Evolutionary conservation across 2,797 vertebrate genomes (phyloP), one percentile per base, ranked within the genome.

Genomic region (Helicolenus hilgendorfi): DNA sequence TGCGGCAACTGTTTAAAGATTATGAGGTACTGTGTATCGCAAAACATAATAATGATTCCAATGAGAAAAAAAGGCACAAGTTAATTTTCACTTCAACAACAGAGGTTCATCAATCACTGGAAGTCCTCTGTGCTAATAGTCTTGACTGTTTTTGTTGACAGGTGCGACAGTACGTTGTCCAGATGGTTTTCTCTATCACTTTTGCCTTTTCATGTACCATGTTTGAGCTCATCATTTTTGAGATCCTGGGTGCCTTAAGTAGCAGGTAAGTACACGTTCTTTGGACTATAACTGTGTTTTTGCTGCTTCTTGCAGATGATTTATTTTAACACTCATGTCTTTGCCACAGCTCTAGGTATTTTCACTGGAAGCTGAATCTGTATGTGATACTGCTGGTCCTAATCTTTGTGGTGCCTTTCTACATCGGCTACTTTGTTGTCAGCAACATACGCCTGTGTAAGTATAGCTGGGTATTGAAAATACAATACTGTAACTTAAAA

Each of bases 201-300:
- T 99, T 99, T 94, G 99, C 99, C 1, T 99, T 99, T 95, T 99
- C 98, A 26, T 99, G 99, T 87, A 99, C 99, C 31, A 99, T 99
- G 99, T 99, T 99, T 97, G 99, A 99, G 89, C 98, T 99, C 79
- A 99, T 99, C 91, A 99, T 99, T 94, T 99, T 99, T 95, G 99
- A 99, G 96, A 99, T 99, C 92, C 96, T 99, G 65, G 99, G 98
- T 38, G 98, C 99, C 64, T 97, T 99, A 96, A 99, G 97, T 91
- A 99, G 97, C 95, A 99, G 98, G 99, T 99, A 89, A 95, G 98
- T 94, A 18, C 3, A 53, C 49, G 31, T 36, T 71, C 2, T 36
- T 6, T 15, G 1, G 1, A 11, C 33, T 31, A 5, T 11, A 13
- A 53, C 0, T 11, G 1, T 63, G 22, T 84, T 75, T 59, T 27